Conservation (phyloP, 2,888 invertebrate species). For the Physocephala rufipes region DNA sequence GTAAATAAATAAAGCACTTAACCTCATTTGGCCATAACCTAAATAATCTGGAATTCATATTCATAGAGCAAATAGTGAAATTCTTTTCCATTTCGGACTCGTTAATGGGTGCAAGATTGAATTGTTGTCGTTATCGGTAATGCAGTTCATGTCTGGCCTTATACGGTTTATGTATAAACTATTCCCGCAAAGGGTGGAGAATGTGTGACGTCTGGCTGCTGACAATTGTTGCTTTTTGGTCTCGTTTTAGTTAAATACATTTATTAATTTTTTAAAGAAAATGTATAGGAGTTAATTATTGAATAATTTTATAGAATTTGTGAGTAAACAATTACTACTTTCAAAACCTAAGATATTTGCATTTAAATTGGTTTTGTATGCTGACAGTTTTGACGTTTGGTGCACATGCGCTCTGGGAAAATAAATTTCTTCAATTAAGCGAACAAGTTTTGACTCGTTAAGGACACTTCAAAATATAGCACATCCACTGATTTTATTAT, state of each 20-base stretch:
- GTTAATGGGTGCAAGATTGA: neutral
- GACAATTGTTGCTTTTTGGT: neutral
- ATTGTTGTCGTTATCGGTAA: slow-evolving; percentile 24
- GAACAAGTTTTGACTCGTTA: no score
- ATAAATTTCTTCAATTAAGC: no score
- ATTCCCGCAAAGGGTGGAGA: no score
- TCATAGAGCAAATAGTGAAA: no score
- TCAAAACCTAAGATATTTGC: no score
- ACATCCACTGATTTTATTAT: no score
- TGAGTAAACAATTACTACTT: no score
- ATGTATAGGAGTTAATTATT: no score
- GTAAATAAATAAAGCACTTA: slow-evolving; percentile 60
- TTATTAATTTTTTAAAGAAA: neutral
- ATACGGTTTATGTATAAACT: neutral
- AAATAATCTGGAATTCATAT: slow-evolving; percentile 47
- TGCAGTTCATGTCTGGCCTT: slow-evolving; percentile 13
- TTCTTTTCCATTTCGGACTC: slow-evolving; percentile 36
- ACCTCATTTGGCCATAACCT: slow-evolving; percentile 56
- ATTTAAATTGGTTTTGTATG: no score
- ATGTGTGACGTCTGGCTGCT: neutral
- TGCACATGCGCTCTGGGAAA: slow-evolving; percentile 4
- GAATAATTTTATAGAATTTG: neutral
- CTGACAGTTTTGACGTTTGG: slow-evolving; percentile 8
- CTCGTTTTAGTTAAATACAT: neutral
- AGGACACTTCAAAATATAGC: no score